A percentile compares a stretch with the other conserved stretches of the same genome.
phyloP scores from a whole-genome alignment of 2,113 vertebrate species.

The Syngnathoides biaculeatus region DNA sequence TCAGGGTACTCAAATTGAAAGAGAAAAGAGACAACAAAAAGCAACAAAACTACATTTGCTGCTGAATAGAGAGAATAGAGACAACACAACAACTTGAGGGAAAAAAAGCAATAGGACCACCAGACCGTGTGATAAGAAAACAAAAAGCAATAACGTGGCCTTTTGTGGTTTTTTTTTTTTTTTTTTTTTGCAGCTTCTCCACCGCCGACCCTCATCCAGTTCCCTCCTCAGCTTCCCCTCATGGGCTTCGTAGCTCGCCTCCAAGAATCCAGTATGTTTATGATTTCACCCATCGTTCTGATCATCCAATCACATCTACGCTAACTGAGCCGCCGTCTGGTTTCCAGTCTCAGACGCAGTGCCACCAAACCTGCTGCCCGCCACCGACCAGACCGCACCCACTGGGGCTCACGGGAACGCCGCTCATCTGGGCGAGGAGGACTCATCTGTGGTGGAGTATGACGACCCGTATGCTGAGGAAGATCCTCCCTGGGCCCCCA shows the following conservation, averaged over 20 bases:
- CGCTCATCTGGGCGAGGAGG: not conserved
- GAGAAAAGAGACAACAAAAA: too few species aligned
- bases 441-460: not conserved
- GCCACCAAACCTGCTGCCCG: not conserved
- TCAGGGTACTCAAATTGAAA: too few species aligned
- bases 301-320: not conserved
- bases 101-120: too few species aligned
- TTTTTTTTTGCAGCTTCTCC: constrained; percentile 80
- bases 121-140: too few species aligned
- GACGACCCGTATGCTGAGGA: not conserved
- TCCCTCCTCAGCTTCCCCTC: constrained; percentile 95
- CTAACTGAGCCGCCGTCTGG: not conserved
- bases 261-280: constrained; percentile 95
- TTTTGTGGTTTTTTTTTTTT: too few species aligned
- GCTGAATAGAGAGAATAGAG: not conserved
- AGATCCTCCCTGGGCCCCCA: not conserved
- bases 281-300: not conserved
- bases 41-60: too few species aligned
- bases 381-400: not conserved
- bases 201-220: constrained; percentile 89
- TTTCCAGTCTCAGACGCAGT: not conserved
- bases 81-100: not conserved
- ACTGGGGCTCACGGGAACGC: not conserved
- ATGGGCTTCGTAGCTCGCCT: constrained; percentile 97
- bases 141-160: not conserved